Evolutionary conservation across 1,140 invertebrate species (phyloP).

Genomic region (Bombyx mandarina): DNA sequence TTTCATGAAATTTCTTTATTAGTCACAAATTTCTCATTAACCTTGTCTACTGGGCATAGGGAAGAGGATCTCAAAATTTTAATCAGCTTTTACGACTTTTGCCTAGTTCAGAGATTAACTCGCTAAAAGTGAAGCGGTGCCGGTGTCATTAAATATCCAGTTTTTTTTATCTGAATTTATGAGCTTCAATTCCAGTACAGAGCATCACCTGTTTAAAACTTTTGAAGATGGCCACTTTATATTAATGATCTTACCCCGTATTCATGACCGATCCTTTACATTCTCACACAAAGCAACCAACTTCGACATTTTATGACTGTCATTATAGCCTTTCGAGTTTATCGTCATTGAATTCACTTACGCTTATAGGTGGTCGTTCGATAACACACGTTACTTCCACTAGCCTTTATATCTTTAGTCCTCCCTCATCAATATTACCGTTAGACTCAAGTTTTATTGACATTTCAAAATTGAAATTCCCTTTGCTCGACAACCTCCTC

Average conservation of each 20-base stretch:
- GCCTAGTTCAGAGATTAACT: not conserved
- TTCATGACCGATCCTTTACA: conserved; percentile 9
- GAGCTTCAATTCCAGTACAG: not conserved
- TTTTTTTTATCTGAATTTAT: conserved; percentile 8
- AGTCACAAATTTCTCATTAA: not conserved
- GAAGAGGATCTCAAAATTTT: not conserved
- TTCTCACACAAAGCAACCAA: conserved; percentile 8
- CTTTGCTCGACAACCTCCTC: too few species aligned
- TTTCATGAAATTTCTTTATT: not conserved
- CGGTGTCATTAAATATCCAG: conserved; percentile 2
- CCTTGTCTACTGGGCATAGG: not conserved
- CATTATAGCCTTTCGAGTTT: conserved; percentile 7
- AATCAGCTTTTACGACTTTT: not conserved
- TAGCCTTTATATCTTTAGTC: conserved; percentile 3
- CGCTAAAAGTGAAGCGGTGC: not conserved
- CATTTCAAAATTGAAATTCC: too few species aligned
- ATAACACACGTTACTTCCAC: conserved; percentile 6
- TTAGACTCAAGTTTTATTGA: conserved; percentile 1
- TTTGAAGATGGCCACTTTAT: conserved; percentile 7
- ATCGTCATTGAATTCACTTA: conserved; percentile 12
- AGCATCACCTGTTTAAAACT: conserved; percentile 9
- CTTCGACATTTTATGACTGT: conserved; percentile 5
- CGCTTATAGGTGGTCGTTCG: conserved; percentile 7
- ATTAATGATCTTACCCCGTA: conserved; percentile 7
- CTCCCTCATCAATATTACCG: conserved; percentile 4